Percentiles rank a stretch among this genome's conserved stretches.
Conservation (phyloP, 2,797 vertebrate genomes). For the Graptemys geographica region DNA sequence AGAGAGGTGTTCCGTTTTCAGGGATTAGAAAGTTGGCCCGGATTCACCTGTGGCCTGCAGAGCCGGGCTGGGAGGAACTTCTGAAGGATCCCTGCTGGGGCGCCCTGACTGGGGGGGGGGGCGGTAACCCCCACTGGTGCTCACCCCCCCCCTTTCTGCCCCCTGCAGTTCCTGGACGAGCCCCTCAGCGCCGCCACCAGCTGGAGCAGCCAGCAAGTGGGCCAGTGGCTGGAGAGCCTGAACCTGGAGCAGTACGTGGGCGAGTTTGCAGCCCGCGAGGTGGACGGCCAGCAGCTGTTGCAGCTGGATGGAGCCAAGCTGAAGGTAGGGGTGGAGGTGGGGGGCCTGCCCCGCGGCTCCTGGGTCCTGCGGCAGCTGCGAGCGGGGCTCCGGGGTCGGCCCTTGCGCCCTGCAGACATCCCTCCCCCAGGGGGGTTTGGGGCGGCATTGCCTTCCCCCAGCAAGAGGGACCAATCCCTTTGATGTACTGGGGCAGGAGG, state of each 20-base stretch:
- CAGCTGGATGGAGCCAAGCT: conserved; percentile 87
- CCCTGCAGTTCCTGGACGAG: conserved; percentile 87
- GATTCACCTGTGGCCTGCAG: no score
- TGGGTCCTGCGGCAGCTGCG: not conserved
- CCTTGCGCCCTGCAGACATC: no score
- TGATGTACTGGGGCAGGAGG: not conserved
- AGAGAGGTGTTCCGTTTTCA: no score
- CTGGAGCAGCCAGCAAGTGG: conserved; percentile 91
- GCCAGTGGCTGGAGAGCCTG: conserved; percentile 89
- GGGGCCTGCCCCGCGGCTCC: not conserved
- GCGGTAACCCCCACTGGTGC: not conserved
- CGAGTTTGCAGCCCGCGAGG: conserved; percentile 83
- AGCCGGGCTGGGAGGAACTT: no score
- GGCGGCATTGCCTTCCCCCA: no score
- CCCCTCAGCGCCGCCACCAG: conserved; percentile 78
- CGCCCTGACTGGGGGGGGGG: not conserved
- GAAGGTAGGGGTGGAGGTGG: conserved; percentile 80
- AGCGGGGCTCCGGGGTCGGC: no score
- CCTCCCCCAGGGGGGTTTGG: not conserved
- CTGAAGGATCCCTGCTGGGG: not conserved
- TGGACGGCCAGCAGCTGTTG: conserved; percentile 87
- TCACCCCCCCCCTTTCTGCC: fast-evolving
- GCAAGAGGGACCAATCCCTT: no score
- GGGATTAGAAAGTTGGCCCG: no score
- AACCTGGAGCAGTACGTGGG: conserved; percentile 87